Evolutionary conservation across 2,113 vertebrate genomes (phyloP).

Genomic region (Isichthys henryi): DNA sequence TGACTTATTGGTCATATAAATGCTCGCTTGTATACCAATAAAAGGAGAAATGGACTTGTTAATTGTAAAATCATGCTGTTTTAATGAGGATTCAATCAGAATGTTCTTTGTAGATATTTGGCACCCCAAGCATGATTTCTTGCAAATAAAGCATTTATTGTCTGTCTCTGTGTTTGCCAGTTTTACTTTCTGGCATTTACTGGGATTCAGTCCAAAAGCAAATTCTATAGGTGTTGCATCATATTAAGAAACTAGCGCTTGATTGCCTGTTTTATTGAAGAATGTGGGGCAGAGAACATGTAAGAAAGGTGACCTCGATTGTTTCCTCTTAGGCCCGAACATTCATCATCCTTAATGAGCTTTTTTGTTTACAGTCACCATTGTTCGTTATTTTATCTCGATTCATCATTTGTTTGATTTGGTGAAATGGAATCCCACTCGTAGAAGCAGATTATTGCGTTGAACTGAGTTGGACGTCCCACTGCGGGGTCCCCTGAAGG

Average conservation of each 20-base stretch:
- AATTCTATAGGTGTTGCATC: slow-evolving; percentile 14
- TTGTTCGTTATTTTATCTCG: not conserved
- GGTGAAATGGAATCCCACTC: not conserved
- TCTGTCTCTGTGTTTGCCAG: not conserved
- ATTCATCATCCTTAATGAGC: not conserved
- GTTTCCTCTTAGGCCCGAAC: not conserved
- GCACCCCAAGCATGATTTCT: not conserved
- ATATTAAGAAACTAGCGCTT: not conserved
- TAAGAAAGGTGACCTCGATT: not conserved
- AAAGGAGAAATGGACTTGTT: not conserved
- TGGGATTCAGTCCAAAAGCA: not conserved
- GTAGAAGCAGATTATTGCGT: not conserved
- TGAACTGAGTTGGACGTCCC: not conserved
- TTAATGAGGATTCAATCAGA: slow-evolving; percentile 6
- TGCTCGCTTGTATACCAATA: not conserved
- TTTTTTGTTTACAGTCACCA: not conserved
- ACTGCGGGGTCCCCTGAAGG: not conserved
- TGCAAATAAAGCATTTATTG: not conserved
- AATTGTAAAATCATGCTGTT: not conserved
- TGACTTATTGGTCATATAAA: slow-evolving; percentile 7
- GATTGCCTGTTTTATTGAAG: not conserved
- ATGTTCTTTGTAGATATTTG: not conserved
- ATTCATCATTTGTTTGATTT: not conserved
- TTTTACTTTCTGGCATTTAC: not conserved
- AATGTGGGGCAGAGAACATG: not conserved